Percentiles rank a stretch among this genome's conserved stretches.
Evolutionary conservation across 2,797 vertebrate genomes (phyloP).

Genomic region (Remorina albescens): DNA sequence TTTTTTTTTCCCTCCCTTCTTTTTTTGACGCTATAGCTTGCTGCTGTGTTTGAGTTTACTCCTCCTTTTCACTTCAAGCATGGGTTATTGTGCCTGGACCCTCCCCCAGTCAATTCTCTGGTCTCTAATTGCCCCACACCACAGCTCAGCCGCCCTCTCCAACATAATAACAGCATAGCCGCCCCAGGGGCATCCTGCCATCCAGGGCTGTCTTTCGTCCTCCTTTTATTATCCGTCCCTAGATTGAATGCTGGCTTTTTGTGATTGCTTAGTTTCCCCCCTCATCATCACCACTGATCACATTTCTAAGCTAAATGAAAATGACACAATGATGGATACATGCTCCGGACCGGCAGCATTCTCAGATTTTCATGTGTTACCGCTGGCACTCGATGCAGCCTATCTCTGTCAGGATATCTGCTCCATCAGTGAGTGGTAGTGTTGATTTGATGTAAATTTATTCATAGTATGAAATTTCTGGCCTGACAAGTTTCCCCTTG

Average conservation of each 20-base stretch:
- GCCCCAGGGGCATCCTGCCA: constrained; percentile 75
- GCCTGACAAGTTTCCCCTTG: constrained; percentile 57
- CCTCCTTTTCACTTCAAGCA: constrained; percentile 47
- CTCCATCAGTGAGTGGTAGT: constrained; percentile 31
- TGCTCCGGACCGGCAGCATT: constrained; percentile 11
- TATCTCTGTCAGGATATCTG: constrained; percentile 40
- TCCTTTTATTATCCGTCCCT: constrained; percentile 72
- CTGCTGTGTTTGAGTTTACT: constrained; percentile 35
- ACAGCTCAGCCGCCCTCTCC: constrained; percentile 75
- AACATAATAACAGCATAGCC: constrained; percentile 78
- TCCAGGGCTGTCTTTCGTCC: constrained; percentile 68
- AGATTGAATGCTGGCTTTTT: constrained; percentile 74
- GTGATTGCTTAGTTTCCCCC: constrained; percentile 55
- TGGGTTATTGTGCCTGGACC: constrained; percentile 65
- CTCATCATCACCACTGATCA: constrained; percentile 61
- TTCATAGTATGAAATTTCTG: constrained; percentile 64
- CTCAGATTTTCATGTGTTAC: constrained; percentile 19
- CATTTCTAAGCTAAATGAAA: constrained; percentile 61
- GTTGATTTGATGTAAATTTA: constrained; percentile 72
- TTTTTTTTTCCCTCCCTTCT: background rate
- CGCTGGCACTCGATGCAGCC: constrained; percentile 18
- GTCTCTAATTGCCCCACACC: constrained; percentile 78
- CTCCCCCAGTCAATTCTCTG: constrained; percentile 71
- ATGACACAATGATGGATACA: constrained; percentile 26
- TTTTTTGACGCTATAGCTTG: constrained; percentile 18